Evolutionary conservation across 2,888 invertebrate genomes (phyloP).

Genomic region (Drosophila lutescens): DNA sequence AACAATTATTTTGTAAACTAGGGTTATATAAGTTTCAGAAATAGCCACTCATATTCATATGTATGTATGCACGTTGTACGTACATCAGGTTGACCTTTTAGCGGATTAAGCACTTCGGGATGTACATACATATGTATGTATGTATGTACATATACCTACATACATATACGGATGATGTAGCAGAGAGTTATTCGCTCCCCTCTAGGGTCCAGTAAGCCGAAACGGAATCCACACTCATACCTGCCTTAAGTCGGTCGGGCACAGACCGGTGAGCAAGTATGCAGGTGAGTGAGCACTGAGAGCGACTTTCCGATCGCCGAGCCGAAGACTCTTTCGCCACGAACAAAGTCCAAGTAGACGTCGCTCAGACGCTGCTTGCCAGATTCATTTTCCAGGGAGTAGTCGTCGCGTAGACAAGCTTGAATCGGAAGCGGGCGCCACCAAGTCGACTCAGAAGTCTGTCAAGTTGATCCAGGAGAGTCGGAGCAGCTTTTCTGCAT

Average conservation of each 20-base stretch:
- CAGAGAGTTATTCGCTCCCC: neutral
- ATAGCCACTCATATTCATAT: too few relatives aligned
- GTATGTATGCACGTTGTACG: too few relatives aligned
- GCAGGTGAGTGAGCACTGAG: slow-evolving; percentile 26
- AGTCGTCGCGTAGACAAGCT: slow-evolving; percentile 77
- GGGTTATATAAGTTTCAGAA: too few relatives aligned
- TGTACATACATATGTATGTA: too few relatives aligned
- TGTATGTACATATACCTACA: too few relatives aligned
- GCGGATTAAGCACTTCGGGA: too few relatives aligned
- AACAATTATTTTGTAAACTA: too few relatives aligned
- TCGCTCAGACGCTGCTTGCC: slow-evolving; percentile 36
- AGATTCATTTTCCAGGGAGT: slow-evolving; percentile 77
- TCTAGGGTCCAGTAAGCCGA: neutral
- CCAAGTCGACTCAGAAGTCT: slow-evolving; percentile 2
- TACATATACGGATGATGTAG: neutral
- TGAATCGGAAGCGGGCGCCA: slow-evolving; percentile 36
- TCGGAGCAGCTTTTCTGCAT: slow-evolving; percentile 17
- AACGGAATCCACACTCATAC: slow-evolving; percentile 29
- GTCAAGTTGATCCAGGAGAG: slow-evolving; percentile 10
- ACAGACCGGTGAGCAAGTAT: slow-evolving; percentile 55
- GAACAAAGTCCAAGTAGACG: slow-evolving; percentile 53
- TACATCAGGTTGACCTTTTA: too few relatives aligned
- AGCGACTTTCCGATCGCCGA: slow-evolving; percentile 6
- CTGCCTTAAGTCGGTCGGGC: slow-evolving; percentile 35
- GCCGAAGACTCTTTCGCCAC: neutral